A percentile compares a stretch with the other conserved stretches of the same genome.
Evolutionary conservation across 2,113 vertebrate species (phyloP).

Genomic region (Anoura caudifer): DNA sequence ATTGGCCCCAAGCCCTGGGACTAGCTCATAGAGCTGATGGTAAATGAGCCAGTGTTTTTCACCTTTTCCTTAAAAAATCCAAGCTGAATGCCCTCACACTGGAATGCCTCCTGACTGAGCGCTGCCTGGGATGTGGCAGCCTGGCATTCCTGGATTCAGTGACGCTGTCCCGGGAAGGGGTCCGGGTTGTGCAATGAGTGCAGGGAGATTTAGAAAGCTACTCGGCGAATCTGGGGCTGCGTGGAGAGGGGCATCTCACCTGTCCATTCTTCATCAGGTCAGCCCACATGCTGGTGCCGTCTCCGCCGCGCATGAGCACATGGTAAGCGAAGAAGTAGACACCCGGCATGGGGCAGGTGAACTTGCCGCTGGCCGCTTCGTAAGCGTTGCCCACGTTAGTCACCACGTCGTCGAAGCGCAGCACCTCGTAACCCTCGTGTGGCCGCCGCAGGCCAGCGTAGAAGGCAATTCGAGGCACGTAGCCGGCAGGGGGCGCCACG

Average conservation of each 20-base stretch:
- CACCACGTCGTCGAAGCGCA: constrained; percentile 97
- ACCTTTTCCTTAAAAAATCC: background rate
- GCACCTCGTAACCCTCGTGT: constrained; percentile 93
- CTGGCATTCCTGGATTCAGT: background rate
- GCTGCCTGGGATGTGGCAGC: background rate
- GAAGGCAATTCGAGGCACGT: constrained; percentile 96
- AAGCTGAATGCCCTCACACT: background rate
- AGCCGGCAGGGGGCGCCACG: constrained; percentile 89
- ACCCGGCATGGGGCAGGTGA: constrained; percentile 95
- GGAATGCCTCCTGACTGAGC: background rate
- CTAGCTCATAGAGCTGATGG: background rate
- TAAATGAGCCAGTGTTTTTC: background rate
- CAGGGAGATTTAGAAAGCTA: background rate
- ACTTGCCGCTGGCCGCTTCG: constrained; percentile 95
- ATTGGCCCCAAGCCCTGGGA: background rate
- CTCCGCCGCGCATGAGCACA: constrained; percentile 96
- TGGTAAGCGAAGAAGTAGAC: constrained; percentile 99
- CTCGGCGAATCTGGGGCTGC: background rate
- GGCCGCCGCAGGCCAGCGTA: constrained; percentile 94
- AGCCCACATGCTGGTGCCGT: constrained; percentile 97
- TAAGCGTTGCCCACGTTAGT: constrained; percentile 99
- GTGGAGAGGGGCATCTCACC: constrained; percentile 80
- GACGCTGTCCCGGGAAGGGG: background rate
- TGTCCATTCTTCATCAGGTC: constrained; percentile 95
- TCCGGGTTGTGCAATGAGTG: background rate